Base-by-base conservation (phyloP, 2,113 vertebrate genomes). In the Dicentrarchus labrax region DNA sequence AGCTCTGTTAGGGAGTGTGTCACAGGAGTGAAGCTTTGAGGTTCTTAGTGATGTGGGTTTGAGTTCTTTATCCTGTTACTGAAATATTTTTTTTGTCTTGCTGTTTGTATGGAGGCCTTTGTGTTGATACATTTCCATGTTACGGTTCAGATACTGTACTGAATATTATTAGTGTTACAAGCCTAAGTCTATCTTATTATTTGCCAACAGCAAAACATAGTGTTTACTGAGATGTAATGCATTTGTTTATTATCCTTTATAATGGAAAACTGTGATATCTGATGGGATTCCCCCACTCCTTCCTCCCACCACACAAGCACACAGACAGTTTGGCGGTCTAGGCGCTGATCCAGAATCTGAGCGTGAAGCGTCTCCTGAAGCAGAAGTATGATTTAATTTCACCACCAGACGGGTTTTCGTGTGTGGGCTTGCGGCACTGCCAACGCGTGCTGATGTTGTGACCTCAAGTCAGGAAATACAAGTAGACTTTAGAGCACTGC, bases 381-480 rank as follows among this genome's bases (percentile, higher is more conserved):
- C 92, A 91, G 87, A 93, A 92, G 95, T 83, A 92, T 95, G 90
- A 91, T 96, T 88, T 94, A 88, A 87, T 76, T 94, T 83, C 92
- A 91, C 62, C 86, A 10, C 70, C 82, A 76, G 72, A 51, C 36
- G 16, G 2, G 24, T 50, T 78, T 74, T 82, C 83, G 84, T 95
- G 95, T 94, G 92, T 95, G 95, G 94, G 95, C 94, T 94, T 88
- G 89, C 76, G 17, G 72, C 69, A 2, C 67, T 76, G 88, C 79
- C 90, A 88, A 57, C 30, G 22, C 41, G 24, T 13, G 76, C 51
- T 71, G 47, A 47, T 19, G 19, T 41, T 36, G 72, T 83, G 86
- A 87, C 90, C 87, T 59, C 71, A 19, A 68, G 78, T 78, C 85
- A 84, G 78, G 82, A 87, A 87, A 82, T 6, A 38, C 41, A 77